Evolutionary conservation across 2,113 vertebrate genomes (phyloP).

Genomic region (Noturus placidus): DNA sequence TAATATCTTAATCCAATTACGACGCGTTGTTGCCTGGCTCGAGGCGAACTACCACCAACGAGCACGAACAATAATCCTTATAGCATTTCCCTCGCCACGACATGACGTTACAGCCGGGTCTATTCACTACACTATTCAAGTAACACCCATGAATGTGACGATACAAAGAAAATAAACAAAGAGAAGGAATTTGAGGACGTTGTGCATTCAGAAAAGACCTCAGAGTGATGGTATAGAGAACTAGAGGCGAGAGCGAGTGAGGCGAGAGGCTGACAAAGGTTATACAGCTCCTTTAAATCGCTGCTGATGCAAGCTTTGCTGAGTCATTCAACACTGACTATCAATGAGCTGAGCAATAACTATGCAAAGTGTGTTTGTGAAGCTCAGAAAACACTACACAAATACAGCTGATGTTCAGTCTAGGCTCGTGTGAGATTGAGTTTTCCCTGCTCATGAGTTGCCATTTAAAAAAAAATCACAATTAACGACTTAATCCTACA

Average conservation of each 20-base stretch:
- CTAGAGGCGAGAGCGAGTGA: neutral
- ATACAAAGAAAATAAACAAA: neutral
- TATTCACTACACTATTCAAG: neutral
- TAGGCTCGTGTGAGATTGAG: neutral
- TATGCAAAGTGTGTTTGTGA: neutral
- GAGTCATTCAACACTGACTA: neutral
- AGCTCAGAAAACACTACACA: neutral
- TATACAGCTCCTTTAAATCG: conserved; percentile 9
- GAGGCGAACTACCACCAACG: neutral
- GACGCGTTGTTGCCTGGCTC: conserved; percentile 15
- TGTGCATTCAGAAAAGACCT: neutral
- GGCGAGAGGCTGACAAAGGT: neutral
- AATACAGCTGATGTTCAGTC: neutral
- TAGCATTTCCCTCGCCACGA: neutral
- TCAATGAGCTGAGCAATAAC: neutral
- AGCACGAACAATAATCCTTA: neutral
- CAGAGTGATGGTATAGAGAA: neutral
- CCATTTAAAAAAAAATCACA: neutral
- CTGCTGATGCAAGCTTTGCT: neutral
- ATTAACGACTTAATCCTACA: neutral
- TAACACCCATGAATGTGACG: neutral
- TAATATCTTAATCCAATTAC: conserved; percentile 50
- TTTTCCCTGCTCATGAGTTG: neutral
- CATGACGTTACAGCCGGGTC: neutral
- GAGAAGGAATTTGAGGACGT: neutral